A percentile compares a stretch with the other conserved stretches of the same genome.
Conservation (phyloP, 2,113 vertebrate species). For the Mohoua ochrocephala region DNA sequence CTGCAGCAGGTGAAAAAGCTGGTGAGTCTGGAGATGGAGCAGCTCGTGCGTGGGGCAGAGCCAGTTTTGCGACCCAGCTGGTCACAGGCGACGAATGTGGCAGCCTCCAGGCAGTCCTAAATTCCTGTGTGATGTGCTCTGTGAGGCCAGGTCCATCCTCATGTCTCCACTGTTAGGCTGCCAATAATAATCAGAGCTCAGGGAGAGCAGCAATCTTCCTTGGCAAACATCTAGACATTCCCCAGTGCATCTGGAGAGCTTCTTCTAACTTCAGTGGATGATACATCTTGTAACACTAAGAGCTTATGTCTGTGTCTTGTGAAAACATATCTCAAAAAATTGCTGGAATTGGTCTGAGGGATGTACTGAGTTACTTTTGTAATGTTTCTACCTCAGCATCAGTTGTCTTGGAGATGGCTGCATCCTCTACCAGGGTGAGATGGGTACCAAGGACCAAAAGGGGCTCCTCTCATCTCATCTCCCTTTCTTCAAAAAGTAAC, state of each 20-base stretch:
- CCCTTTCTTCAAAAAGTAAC: not conserved
- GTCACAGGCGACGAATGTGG: rapidly evolving
- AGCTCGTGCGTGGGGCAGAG: not conserved
- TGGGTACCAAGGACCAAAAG: not conserved
- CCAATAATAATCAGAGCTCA: not conserved
- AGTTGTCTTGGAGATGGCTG: not conserved
- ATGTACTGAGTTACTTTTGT: not conserved
- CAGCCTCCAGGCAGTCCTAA: not conserved
- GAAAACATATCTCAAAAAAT: not conserved
- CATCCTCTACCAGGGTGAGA: not conserved
- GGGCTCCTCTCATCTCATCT: not conserved
- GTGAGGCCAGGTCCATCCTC: not conserved
- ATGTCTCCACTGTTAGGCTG: not conserved
- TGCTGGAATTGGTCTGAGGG: not conserved
- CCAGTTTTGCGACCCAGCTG: rapidly evolving
- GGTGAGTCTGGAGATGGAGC: not conserved
- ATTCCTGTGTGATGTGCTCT: not conserved
- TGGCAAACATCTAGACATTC: not conserved
- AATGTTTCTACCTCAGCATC: not conserved
- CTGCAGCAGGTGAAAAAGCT: not conserved
- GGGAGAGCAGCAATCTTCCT: not conserved
- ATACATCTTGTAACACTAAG: not conserved
- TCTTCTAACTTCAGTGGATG: not conserved
- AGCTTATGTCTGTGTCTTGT: not conserved
- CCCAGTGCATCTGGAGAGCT: not conserved